Evolutionary conservation across 2,888 invertebrate species (phyloP), one percentile per base, ranked within the genome.

Genomic region (Lottia gigantea): DNA sequence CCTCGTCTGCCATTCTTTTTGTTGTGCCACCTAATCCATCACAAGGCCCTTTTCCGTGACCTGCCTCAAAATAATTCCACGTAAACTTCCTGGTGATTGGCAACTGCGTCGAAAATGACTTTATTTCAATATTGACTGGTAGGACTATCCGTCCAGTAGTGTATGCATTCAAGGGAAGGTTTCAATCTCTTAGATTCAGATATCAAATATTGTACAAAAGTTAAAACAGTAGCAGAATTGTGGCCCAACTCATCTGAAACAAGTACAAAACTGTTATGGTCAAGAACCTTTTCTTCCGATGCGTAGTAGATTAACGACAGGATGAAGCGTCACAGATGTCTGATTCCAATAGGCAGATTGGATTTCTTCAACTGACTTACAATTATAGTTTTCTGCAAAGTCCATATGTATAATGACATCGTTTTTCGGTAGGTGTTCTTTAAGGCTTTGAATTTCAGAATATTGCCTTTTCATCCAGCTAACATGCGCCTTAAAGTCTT

Each of bases 71-170:
- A 55, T 66, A 74, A 15, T 73, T 73, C 77, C 78, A 77, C n/a
- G n/a, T n/a, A n/a, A n/a, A n/a, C n/a, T n/a, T n/a, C n/a, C n/a
- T n/a, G n/a, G n/a, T n/a, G n/a, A n/a, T n/a, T n/a, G n/a, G n/a
- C n/a, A 4, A 25, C 64, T 4, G 77, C 73, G 1, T 47, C 11
- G 6, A 76, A 77, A 1, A 73, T 68, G 3, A 63, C 61, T 62
- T 76, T 74, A 61, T 77, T 78, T 8, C 67, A 15, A 63, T 76
- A 78, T 23, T 76, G 76, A 14, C 70, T 69, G 26, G 74, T 71
- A n/a, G 76, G 75, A 15, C 73, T 68, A 49, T 78, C 76, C 31
- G 76, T 76, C 76, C 73, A 72, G 70, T 74, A 76, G 61, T 76
- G 71, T 14, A 67, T 19, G n/a, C 6, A 6, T 31, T n/a, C 49